Conservation (phyloP, 2,113 vertebrate genomes). For the Thalassarche chlororhynchos region DNA sequence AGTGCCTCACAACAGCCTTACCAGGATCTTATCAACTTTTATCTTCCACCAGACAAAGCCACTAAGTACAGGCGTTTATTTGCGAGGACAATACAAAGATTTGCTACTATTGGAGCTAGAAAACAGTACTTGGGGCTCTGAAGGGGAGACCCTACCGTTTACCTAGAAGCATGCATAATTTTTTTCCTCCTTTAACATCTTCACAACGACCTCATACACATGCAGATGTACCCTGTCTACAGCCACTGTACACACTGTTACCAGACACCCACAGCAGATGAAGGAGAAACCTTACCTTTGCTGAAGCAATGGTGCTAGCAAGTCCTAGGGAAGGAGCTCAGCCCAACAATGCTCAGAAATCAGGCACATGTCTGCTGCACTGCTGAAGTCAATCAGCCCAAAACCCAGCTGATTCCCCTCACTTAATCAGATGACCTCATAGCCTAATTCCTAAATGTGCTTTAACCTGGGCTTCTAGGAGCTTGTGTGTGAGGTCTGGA, state of each 20-base stretch:
- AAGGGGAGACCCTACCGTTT: not conserved
- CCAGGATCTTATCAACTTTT: not conserved
- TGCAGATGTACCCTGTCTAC: not conserved
- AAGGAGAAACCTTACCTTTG: not conserved
- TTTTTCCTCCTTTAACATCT: not conserved
- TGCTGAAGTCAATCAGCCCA: not conserved
- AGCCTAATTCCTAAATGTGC: not conserved
- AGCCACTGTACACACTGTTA: fast-evolving
- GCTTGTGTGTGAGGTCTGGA: not conserved
- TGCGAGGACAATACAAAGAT: not conserved
- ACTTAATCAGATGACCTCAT: not conserved
- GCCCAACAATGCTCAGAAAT: fast-evolving
- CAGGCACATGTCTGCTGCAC: fast-evolving
- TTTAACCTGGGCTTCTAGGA: not conserved
- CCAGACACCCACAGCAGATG: fast-evolving
- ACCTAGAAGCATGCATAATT: not conserved
- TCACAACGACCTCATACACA: not conserved
- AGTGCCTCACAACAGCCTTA: not conserved
- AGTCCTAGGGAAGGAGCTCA: not conserved
- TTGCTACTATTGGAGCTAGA: not conserved
- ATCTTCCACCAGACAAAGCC: constrained; percentile 23
- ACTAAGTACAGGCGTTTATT: not conserved
- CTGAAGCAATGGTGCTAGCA: fast-evolving
- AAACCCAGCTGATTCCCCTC: not conserved
- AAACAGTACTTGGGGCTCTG: not conserved